Evolutionary conservation across 2,888 invertebrate genomes (phyloP).

Genomic region (Rhamphomyia laevipes): DNA sequence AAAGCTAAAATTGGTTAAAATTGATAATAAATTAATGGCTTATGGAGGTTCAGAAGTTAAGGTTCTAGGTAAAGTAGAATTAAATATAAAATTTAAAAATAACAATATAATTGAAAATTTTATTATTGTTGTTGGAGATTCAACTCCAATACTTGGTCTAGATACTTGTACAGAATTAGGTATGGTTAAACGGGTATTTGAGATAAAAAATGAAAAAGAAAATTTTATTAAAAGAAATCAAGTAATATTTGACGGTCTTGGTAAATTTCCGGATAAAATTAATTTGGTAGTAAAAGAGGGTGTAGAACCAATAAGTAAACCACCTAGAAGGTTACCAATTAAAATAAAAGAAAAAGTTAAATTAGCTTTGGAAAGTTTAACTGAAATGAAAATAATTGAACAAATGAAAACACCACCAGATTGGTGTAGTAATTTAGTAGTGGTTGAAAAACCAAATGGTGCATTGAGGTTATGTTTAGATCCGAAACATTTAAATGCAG

Average conservation of each 20-base stretch:
- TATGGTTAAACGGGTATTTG: not conserved
- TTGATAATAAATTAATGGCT: constrained; percentile 1
- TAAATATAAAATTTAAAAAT: not conserved
- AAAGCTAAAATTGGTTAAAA: not conserved
- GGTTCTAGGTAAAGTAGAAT: constrained; percentile 2
- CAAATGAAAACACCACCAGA: too few species aligned
- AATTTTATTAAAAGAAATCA: constrained; percentile 2
- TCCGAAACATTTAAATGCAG: constrained; percentile 18
- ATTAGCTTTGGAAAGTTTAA: not conserved
- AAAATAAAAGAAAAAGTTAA: not conserved
- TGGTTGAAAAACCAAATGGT: too few species aligned
- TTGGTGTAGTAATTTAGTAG: too few species aligned
- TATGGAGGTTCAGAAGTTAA: not conserved
- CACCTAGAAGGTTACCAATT: constrained; percentile 3
- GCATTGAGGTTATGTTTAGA: constrained; percentile 21
- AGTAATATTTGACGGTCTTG: not conserved
- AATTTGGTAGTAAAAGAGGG: not conserved
- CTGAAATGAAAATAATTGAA: not conserved
- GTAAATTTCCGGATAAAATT: constrained; percentile 3
- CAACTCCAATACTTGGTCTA: constrained; percentile 4
- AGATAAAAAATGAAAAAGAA: constrained; percentile 4
- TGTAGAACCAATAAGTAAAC: not conserved
- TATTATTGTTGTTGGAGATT: not conserved
- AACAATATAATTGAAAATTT: too few species aligned
- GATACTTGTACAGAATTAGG: not conserved